phyloP scores from a whole-genome alignment of 1,140 invertebrate species.

The Drosophila lacteicornis region DNA sequence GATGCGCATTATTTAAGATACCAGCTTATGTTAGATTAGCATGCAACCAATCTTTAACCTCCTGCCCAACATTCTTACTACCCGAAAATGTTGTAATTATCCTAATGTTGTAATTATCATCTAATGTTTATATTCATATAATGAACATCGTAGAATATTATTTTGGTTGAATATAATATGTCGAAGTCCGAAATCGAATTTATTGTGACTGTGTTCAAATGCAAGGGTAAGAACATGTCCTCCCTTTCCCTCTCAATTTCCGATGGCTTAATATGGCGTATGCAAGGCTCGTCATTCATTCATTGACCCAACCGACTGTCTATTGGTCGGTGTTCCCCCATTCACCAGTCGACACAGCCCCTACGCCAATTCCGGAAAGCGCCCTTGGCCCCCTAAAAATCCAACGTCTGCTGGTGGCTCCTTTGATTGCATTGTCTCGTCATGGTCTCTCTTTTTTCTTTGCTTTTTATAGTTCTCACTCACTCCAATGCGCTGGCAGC shows the following conservation, averaged over 20 bases:
- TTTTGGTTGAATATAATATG: no score
- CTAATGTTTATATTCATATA: no score
- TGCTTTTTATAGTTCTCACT: constrained; percentile 32
- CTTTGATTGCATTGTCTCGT: constrained; percentile 83
- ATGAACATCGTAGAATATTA: no score
- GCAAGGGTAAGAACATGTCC: neutral
- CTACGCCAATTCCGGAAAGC: neutral
- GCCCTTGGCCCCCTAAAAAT: constrained; percentile 7
- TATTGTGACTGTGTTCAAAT: constrained; percentile 4
- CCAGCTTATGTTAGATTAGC: no score
- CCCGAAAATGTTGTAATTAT: no score
- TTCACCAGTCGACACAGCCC: neutral
- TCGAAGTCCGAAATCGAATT: neutral
- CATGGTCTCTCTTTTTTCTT: constrained; percentile 64
- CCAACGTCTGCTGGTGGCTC: constrained; percentile 49
- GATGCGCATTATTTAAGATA: no score
- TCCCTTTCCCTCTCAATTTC: constrained; percentile 5
- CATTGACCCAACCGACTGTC: constrained; percentile 50
- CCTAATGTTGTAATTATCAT: no score
- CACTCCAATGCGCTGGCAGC: constrained; percentile 23
- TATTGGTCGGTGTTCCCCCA: constrained; percentile 6
- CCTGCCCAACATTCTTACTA: no score
- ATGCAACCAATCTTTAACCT: no score
- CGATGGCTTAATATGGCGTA: constrained; percentile 78
- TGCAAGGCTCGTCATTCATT: constrained; percentile 74